A percentile compares a stretch with the other conserved stretches of the same genome.
phyloP scores from a whole-genome alignment of 2,888 invertebrate genomes.

The Spisula solida region DNA sequence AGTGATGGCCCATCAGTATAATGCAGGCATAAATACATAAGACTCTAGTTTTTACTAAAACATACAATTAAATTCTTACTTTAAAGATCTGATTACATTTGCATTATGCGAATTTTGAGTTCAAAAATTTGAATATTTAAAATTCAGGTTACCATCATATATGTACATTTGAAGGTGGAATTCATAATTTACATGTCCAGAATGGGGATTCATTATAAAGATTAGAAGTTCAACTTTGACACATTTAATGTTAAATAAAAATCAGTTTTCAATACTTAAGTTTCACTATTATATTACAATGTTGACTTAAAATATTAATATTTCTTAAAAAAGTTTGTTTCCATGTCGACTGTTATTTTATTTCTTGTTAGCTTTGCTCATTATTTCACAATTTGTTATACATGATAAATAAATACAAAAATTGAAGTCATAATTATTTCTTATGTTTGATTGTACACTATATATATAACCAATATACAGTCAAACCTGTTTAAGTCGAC shows the following conservation, averaged over 20 bases:
- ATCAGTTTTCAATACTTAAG: not conserved
- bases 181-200: not conserved
- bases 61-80: too few species aligned
- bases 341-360: slow-evolving; percentile 22
- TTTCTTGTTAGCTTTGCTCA: slow-evolving; percentile 28
- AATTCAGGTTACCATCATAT: not conserved
- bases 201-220: too few species aligned
- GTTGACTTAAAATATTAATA: not conserved
- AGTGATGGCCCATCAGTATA: too few species aligned
- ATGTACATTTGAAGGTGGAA: not conserved
- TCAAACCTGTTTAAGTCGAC: too few species aligned
- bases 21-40: too few species aligned
- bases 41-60: too few species aligned
- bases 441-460: too few species aligned
- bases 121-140: too few species aligned
- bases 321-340: not conserved
- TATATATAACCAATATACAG: too few species aligned
- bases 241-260: slow-evolving; percentile 1
- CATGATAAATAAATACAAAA: slow-evolving; percentile 22
- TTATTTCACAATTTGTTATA: slow-evolving; percentile 24
- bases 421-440: too few species aligned
- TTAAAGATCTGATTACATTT: not conserved
- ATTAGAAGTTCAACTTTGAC: not conserved
- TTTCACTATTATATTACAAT: not conserved
- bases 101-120: not conserved